Base-by-base conservation (phyloP, 2,888 invertebrate genomes). In the Strigamia maritima region DNA sequence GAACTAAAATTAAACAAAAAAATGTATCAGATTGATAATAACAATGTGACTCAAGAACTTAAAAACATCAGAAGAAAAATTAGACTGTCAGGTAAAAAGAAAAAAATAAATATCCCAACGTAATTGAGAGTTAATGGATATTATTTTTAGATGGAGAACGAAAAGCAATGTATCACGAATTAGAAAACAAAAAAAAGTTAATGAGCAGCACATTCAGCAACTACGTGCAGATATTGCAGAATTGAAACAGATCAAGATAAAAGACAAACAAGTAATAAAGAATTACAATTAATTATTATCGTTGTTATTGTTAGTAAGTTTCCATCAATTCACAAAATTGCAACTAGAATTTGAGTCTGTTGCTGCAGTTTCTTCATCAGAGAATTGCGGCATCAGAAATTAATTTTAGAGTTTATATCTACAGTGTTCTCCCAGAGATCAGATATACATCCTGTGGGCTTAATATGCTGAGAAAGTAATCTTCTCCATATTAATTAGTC, bases 81-180 rank as follows among this genome's bases (percentile, higher is more conserved):
- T 38, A 14, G 40, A 22, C 40, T 75, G 22, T 75, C 76, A 19
- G 76, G 76, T 75, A 22, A 75, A 7, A 35, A n/a, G 14, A 26
- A 8, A 10, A n/a, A 35, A 38, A 35, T 16, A n/a, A 2, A 76
- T 31, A 16, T 22, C 16, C 2, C 12, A 75, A n/a, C 4, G n/a
- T 16, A 16, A 70, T 19, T 70, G 12, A 70, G 70, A 26, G 16
- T 74, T 74, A 24, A 35, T 74, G 6, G 35, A 35, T 16, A 35
- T 19, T 19, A 35, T 49, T 44, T 49, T 7, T 22, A 77, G 77
- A 77, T 44, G 77, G 77, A 22, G 40, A 49, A 44, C 22, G 77
- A 26, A 77, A 77, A 24, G 77, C 54, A 22, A 77, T 77, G 77
- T 77, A 44, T 44, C 40, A 77, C 6, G 77, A 77, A 26, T 49